Conservation (phyloP, 2,113 vertebrate genomes). For the Meriones unguiculatus region DNA sequence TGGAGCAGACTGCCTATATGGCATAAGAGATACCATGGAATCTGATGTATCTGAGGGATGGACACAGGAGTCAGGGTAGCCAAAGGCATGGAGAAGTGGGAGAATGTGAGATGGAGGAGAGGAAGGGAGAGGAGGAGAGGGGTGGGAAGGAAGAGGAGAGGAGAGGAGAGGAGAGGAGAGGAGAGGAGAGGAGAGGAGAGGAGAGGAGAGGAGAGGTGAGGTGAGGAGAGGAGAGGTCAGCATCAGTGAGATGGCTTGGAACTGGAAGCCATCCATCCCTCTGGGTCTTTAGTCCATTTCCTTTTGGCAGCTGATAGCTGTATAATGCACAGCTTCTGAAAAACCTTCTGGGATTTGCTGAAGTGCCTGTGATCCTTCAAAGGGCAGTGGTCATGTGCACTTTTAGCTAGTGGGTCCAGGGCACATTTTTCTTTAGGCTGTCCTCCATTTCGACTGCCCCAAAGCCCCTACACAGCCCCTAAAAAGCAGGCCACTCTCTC, state of each 20-base stretch:
- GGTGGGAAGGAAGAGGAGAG: no score
- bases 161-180: no score
- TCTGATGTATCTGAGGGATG: fast-evolving
- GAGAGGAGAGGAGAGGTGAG: background rate
- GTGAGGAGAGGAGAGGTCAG: background rate
- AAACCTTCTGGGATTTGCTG: background rate
- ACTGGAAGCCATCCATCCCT: fast-evolving
- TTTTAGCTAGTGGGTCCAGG: fast-evolving
- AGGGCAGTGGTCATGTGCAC: no score
- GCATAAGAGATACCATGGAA: fast-evolving
- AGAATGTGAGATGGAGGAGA: background rate
- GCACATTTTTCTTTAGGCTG: background rate
- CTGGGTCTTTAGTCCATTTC: background rate
- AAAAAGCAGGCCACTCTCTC: no score
- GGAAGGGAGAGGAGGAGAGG: no score
- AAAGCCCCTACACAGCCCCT: fast-evolving
- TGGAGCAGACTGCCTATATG: background rate
- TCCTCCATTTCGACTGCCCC: background rate
- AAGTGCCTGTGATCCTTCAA: fast-evolving
- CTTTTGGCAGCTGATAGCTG: background rate
- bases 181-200: no score
- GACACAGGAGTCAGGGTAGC: background rate
- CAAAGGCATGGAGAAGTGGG: background rate
- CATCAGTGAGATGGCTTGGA: fast-evolving
- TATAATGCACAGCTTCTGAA: background rate